These are phyloP conservation scores for Cyphomyrmex costatus DNA, from an alignment of 1,140 invertebrate genomes.

Conservation along the genomic window DNA sequence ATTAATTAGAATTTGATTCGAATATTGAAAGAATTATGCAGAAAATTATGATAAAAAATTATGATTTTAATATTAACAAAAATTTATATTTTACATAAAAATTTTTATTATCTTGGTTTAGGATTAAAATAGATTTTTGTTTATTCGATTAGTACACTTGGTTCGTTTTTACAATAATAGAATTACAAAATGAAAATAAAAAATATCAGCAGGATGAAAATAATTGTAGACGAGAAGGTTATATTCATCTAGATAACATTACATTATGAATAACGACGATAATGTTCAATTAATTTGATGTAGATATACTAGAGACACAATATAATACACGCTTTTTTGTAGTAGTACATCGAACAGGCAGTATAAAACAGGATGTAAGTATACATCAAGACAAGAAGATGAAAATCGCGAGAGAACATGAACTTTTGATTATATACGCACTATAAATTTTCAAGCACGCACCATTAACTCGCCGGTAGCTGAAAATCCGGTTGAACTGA, in stretches of 20 bases:
- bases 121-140: not conserved
- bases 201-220: not conserved
- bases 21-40: not conserved
- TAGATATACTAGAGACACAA: not conserved
- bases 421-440: slow-evolving; percentile 59
- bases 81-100: not conserved
- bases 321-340: slow-evolving; percentile 6
- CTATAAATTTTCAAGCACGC: slow-evolving; percentile 56
- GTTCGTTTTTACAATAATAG: not conserved
- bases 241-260: not conserved
- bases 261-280: not conserved
- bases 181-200: not conserved
- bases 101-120: not conserved
- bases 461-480: slow-evolving; percentile 58
- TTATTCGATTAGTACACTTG: not conserved
- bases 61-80: not conserved
- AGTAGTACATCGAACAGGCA: not conserved
- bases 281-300: slow-evolving; percentile 19
- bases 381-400: slow-evolving; percentile 22
- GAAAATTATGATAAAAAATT: not conserved
- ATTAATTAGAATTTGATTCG: slow-evolving; percentile 1
- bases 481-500: slow-evolving; percentile 48
- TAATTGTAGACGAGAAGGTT: too few relatives aligned
- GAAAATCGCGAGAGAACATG: slow-evolving; percentile 19
- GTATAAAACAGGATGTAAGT: slow-evolving; percentile 26